These are phyloP conservation scores for Alouatta palliata DNA, from an alignment of 2,113 vertebrate genomes.

Conservation along the genomic window DNA sequence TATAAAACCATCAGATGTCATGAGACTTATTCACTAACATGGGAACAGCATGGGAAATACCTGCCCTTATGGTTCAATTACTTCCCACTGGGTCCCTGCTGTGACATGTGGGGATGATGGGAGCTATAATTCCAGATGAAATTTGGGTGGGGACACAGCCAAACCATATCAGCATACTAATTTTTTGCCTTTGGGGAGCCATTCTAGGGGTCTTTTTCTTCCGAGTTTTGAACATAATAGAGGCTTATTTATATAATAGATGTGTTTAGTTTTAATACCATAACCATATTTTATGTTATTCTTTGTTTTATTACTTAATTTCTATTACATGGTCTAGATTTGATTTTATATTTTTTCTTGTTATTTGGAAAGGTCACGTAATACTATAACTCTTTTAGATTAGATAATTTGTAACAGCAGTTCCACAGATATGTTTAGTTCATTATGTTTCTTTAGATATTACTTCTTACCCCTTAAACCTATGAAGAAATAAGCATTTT, in stretches of 20 bases:
- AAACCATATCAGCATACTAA: too few species aligned
- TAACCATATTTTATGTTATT: not conserved
- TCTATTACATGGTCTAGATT: slow-evolving; percentile 5
- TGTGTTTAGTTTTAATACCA: not conserved
- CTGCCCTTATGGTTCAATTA: too few species aligned
- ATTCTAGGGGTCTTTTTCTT: not conserved
- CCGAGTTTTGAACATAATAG: not conserved
- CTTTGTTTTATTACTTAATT: not conserved
- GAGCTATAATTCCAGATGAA: too few species aligned
- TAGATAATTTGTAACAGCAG: not conserved
- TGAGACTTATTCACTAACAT: too few species aligned
- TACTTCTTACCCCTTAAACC: not conserved
- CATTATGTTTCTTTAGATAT: not conserved
- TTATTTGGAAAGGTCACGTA: not conserved
- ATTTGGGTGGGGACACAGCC: too few species aligned
- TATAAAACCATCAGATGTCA: too few species aligned
- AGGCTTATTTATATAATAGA: not conserved
- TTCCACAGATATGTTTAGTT: not conserved
- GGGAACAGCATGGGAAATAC: too few species aligned
- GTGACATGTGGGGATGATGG: too few species aligned
- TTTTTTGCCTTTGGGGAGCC: not conserved
- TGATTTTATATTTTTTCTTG: not conserved
- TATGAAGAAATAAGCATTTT: not conserved
- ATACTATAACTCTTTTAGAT: not conserved
- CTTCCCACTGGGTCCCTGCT: too few species aligned